These are phyloP conservation scores for Muraenolepis orangiensis DNA, from an alignment of 2,797 vertebrate genomes.

Conservation along the genomic window DNA sequence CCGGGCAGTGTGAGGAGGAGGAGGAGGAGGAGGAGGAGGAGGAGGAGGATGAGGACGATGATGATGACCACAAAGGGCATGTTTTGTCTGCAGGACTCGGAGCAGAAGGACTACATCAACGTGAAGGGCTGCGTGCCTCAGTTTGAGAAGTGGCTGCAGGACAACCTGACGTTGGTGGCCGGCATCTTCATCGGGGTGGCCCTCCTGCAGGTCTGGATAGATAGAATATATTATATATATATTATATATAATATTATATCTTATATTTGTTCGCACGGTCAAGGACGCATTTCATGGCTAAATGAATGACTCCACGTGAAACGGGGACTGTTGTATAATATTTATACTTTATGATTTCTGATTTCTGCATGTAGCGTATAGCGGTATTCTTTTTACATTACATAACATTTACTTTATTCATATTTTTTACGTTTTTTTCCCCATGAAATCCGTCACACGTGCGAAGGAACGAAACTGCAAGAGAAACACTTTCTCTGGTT, in stretches of 20 bases:
- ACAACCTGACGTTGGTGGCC: slow-evolving; percentile 94
- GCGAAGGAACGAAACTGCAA: not conserved
- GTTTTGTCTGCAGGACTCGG: slow-evolving; percentile 76
- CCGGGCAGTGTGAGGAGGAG: not conserved
- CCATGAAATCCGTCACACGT: not conserved
- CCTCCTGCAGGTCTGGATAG: slow-evolving; percentile 83
- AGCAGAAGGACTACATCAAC: slow-evolving; percentile 92
- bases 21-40: no score
- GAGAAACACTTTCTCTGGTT: no score
- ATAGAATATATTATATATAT: not conserved
- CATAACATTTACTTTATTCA: not conserved
- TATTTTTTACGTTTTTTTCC: not conserved
- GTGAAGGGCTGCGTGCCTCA: slow-evolving; percentile 97
- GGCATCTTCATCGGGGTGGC: slow-evolving; percentile 97
- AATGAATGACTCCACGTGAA: not conserved
- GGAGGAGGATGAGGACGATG: not conserved
- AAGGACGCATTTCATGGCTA: no score
- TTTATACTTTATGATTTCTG: not conserved
- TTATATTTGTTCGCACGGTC: no score
- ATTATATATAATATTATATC: no score
- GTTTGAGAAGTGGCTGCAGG: slow-evolving; percentile 98
- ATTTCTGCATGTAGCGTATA: not conserved
- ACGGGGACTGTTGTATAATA: not conserved
- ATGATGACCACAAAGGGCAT: not conserved
- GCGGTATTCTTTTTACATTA: not conserved